Conservation (phyloP, 2,113 vertebrate species). For the Benitochromis conjunctus region DNA sequence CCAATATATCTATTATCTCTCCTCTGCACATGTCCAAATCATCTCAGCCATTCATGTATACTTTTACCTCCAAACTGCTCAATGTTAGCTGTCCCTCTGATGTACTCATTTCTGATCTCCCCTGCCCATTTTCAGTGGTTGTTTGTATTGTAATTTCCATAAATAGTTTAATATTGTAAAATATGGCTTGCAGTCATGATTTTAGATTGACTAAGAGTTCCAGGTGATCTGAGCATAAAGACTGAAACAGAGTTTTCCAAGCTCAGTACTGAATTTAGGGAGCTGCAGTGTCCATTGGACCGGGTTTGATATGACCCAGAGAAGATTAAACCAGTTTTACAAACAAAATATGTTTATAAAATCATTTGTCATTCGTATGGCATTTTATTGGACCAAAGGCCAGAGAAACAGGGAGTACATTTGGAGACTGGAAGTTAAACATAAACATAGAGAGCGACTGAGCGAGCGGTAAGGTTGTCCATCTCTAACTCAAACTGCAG, state of each 20-base stretch:
- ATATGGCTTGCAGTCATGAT: background rate
- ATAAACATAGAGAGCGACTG: background rate
- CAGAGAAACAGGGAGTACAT: background rate
- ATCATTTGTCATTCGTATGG: background rate
- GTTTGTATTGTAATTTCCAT: background rate
- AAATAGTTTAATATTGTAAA: background rate
- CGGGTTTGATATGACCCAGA: background rate
- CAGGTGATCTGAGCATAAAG: background rate
- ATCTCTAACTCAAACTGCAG: conserved; percentile 27
- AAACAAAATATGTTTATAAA: background rate
- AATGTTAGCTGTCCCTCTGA: background rate
- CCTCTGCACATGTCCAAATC: background rate
- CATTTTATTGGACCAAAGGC: background rate
- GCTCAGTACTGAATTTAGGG: background rate
- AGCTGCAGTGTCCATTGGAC: background rate
- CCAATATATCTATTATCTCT: background rate
- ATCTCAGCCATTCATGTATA: background rate
- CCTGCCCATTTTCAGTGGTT: background rate
- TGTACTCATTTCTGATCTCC: background rate
- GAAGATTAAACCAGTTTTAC: background rate
- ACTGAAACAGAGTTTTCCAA: background rate
- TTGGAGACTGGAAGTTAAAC: background rate
- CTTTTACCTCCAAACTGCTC: background rate
- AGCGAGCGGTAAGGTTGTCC: conserved; percentile 10
- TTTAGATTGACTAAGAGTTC: background rate